phyloP scores from a whole-genome alignment of 1,140 invertebrate species.

The Acyrthosiphon pisum region DNA sequence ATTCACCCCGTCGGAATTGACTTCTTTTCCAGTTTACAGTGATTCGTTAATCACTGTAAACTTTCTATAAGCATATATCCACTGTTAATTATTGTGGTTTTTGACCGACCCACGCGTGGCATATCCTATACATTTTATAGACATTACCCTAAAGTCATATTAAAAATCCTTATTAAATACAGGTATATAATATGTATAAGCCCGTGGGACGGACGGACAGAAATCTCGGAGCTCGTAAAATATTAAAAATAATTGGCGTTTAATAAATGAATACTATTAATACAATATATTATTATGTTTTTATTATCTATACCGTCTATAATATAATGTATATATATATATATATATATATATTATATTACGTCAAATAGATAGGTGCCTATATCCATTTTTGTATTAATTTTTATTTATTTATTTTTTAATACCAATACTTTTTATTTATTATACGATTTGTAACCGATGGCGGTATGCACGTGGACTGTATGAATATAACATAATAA shows the following conservation, averaged over 20 bases:
- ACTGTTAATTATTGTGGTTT: background rate
- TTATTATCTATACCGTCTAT: background rate
- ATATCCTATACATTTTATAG: background rate
- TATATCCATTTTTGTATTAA: background rate
- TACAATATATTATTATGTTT: background rate
- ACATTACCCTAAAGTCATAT: slow-evolving; percentile 23
- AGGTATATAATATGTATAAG: background rate
- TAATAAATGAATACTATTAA: background rate
- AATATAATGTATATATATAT: background rate
- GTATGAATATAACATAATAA: background rate
- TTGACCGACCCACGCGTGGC: background rate
- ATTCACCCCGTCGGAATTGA: background rate
- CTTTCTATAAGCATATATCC: background rate
- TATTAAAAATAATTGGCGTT: background rate
- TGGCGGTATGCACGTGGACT: background rate
- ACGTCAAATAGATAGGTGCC: background rate
- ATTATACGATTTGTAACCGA: background rate
- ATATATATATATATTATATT: background rate
- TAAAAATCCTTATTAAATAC: background rate
- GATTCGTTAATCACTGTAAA: background rate
- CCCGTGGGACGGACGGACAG: background rate
- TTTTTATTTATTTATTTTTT: background rate
- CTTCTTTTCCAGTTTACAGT: background rate
- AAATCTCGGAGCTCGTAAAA: background rate
- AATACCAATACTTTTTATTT: background rate